These are phyloP conservation scores for Psammodynastes pulverulentus DNA, from an alignment of 2,113 vertebrate genomes.

Conservation along the genomic window DNA sequence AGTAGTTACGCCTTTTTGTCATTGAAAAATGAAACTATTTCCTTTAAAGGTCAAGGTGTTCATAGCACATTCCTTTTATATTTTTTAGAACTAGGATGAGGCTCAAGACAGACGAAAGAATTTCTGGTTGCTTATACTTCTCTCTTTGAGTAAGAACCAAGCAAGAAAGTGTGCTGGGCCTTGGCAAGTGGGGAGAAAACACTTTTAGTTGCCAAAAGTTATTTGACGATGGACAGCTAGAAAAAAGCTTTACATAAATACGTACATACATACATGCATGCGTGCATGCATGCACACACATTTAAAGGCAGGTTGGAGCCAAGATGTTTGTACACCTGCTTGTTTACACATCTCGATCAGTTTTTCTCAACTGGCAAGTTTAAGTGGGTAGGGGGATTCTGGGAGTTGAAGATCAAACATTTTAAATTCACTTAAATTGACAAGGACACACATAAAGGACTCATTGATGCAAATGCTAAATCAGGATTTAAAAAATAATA, in stretches of 20 bases:
- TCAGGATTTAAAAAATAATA: slow-evolving; percentile 41
- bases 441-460: slow-evolving; percentile 30
- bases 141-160: slow-evolving; percentile 15
- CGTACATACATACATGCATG: not conserved
- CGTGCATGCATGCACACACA: no score
- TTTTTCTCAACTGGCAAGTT: not conserved
- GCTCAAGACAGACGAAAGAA: slow-evolving; percentile 36
- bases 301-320: slow-evolving; percentile 55
- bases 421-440: not conserved
- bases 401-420: not conserved
- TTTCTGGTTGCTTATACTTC: slow-evolving; percentile 23
- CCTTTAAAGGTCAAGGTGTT: slow-evolving; percentile 53
- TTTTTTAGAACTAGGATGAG: slow-evolving; percentile 14
- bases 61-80: slow-evolving; percentile 31
- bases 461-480: slow-evolving; percentile 39
- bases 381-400: not conserved
- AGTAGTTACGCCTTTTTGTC: not conserved
- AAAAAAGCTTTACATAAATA: not conserved
- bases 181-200: not conserved
- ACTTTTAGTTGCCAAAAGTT: not conserved
- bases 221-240: not conserved
- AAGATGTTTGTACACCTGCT: slow-evolving; percentile 52
- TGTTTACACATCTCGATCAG: slow-evolving; percentile 53
- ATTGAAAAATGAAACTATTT: slow-evolving; percentile 39
- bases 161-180: not conserved